Evolutionary conservation across 1,140 invertebrate species (phyloP), one percentile per base, ranked within the genome.

Genomic region (Aethina tumida): DNA sequence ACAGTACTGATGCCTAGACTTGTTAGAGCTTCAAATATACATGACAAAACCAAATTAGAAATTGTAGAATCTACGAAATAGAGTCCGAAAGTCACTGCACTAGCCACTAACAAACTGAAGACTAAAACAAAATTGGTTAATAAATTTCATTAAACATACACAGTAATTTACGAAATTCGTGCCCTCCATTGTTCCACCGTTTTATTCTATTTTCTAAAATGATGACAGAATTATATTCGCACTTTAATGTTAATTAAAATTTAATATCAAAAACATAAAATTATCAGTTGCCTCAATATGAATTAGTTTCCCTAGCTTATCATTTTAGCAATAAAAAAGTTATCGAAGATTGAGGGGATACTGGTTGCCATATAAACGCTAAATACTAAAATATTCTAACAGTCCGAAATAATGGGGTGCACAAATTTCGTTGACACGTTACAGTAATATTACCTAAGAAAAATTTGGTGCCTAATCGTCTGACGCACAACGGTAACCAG

Each of bases 21-120:
- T 6, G 79, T 82, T 9, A 82, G 62, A 0, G 80, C 79, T 64
- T 82, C 79, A 61, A 83, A 84, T 25, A 82, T 70, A 50, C 78
- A 81, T 0, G 80, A 82, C 9, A 84, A 63, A 12, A 81, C 65
- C 45, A 85, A 55, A 59, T 85, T 84, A 50, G 81, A 75, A 2
- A 59, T 66, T 3, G 79, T 67, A 51, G 74, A 78, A 47, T 74
- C 65, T 9, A 84, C 81, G 52, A 76, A 82, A 61, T 83, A 84
- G 36, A 86, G 67, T n/a, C 77, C 78, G 14, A 83, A 67, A 0
- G 80, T 81, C n/a, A 81, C 76, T n/a, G 64, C 65, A 24, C 75
- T 79, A 32, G 82, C 79, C 4, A 81, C 67, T 10, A 79, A 56
- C 53, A 84, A 69, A 50, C 79, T 81, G 54, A 81, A 71, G 42